phyloP scores from a whole-genome alignment of 2,113 vertebrate species.

The Nanger granti region DNA sequence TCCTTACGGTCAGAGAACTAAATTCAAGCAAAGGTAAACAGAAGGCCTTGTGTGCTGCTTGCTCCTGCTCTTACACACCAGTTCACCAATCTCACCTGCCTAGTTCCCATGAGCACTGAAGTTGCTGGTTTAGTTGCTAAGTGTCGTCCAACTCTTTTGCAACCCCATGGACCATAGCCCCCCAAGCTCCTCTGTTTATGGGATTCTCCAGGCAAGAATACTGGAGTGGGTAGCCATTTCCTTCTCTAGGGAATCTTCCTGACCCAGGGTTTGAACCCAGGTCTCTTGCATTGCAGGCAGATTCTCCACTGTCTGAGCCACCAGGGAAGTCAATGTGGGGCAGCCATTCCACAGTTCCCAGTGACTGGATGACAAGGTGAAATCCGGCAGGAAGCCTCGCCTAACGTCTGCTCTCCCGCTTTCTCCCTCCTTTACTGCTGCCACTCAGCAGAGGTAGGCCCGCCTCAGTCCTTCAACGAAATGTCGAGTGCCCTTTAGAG shows the following conservation, averaged over 20 bases:
- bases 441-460: neutral
- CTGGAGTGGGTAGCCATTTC: neutral
- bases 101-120: no score
- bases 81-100: neutral
- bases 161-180: neutral
- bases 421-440: neutral
- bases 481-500: neutral
- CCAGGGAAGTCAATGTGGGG: neutral
- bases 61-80: neutral
- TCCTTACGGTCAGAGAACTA: neutral
- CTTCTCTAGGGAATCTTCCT: neutral
- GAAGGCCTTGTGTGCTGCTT: rapidly evolving
- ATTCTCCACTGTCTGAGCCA: neutral
- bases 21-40: neutral
- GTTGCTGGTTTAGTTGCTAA: neutral
- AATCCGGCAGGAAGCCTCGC: neutral
- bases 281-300: neutral
- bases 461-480: neutral
- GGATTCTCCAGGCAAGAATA: neutral
- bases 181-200: neutral
- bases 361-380: neutral
- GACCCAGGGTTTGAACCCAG: neutral
- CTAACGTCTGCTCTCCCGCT: neutral
- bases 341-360: no score
- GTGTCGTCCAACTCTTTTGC: neutral